These are phyloP conservation scores for Chaenodraco wilsoni DNA, from an alignment of 2,797 vertebrate genomes.

Conservation along the genomic window DNA sequence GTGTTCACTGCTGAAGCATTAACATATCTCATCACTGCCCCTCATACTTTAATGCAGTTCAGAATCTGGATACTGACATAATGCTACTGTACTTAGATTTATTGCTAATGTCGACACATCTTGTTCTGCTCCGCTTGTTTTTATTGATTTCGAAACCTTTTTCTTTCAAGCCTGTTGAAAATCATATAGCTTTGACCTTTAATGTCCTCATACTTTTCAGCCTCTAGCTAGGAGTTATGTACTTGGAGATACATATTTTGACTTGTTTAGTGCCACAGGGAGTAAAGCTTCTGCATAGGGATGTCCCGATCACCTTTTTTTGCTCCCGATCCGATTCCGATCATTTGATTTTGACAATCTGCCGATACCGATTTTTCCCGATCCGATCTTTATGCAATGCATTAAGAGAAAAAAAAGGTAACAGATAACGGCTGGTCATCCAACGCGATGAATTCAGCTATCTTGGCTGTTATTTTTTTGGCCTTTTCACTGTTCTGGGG, in stretches of 20 bases:
- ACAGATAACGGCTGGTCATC: no score
- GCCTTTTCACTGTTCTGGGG: no score
- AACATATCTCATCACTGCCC: neutral
- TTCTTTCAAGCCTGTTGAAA: neutral
- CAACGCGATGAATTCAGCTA: no score
- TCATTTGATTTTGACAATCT: no score
- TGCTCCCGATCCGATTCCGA: no score
- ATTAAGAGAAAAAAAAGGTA: no score
- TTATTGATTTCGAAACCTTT: neutral
- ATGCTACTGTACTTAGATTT: neutral
- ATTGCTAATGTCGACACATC: neutral
- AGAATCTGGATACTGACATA: neutral
- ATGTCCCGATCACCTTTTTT: no score
- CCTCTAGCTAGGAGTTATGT: neutral
- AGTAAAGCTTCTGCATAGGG: neutral
- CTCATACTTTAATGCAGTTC: neutral
- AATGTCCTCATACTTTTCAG: neutral
- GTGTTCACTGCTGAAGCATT: neutral
- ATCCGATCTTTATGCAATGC: no score
- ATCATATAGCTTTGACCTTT: neutral
- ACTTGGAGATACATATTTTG: neutral
- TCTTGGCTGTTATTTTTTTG: no score
- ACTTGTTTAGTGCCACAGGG: neutral
- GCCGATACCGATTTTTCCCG: no score
- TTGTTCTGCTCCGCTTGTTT: neutral